Base-by-base conservation (phyloP, 2,888 invertebrate genomes). In the Himalopsyche anomala region DNA sequence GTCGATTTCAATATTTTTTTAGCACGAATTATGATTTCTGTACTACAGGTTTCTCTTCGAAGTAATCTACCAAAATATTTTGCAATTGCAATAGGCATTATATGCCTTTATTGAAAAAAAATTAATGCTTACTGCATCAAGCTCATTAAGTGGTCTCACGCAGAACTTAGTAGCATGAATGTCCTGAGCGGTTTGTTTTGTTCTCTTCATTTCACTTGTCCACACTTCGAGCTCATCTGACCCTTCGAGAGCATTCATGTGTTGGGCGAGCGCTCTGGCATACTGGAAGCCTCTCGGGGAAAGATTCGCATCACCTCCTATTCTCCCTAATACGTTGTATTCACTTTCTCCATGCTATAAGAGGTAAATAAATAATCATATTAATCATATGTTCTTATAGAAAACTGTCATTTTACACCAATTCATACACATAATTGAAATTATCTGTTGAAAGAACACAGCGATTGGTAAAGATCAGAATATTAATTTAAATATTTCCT, bases 291-390 rank as follows among this genome's bases (percentile, higher is more conserved):
- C 98, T 40, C 97, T 94, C 0, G 96, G 94, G 9, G 98, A 98
- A 74, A 99, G 92, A 40, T 95, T 95, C 15, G 98, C 96, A 91
- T 99, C 97, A 2, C 98, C 98, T 0, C 98, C 99, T 89, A 99
- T 97, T 87, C 97, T 95, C 0, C 98, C 98, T 17, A 97, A 92
- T 4, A 97, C 95, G 91, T 99, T 99, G 94, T 96, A 97, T 90
- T 97, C 96, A 90, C 97, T 98, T 91, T 99, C 98, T 3, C 98
- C 98, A 91, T 99, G 98, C 97, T 97, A 91, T 5, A 91, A 91
- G 84, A 85, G n/a, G 36, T 40, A 80, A 80, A 80, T 62, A 62
- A 19, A 8, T 19, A 62, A 62, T 19, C 5, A 62, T 19, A 56
- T 62, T 19, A 5, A 62, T 19, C 19, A n/a, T 5, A 12, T 11